These are phyloP conservation scores for Amphiduros pacificus DNA, from an alignment of 2,888 invertebrate genomes.

Conservation along the genomic window DNA sequence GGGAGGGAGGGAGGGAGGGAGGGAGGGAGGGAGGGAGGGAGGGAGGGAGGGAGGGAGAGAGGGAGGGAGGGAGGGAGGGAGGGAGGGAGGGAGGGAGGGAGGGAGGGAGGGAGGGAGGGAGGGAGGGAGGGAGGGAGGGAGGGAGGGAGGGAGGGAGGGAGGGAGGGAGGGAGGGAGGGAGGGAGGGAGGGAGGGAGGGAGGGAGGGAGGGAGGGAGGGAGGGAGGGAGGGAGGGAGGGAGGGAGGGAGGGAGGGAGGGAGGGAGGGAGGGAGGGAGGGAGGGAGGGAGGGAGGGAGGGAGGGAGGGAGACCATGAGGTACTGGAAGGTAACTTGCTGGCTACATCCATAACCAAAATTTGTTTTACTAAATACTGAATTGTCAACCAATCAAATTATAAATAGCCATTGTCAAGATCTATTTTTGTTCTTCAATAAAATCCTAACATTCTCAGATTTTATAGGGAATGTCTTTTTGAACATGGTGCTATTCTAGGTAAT, in stretches of 20 bases:
- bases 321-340: too few species aligned
- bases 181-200: slow-evolving; percentile 11
- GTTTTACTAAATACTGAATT: too few species aligned
- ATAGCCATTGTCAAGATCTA: too few species aligned
- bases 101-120: slow-evolving; percentile 15
- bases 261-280: slow-evolving; percentile 14
- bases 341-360: too few species aligned
- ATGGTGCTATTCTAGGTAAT: too few species aligned
- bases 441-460: background rate
- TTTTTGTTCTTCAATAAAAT: too few species aligned
- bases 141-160: slow-evolving; percentile 9
- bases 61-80: slow-evolving; percentile 17
- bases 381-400: too few species aligned
- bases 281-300: slow-evolving; percentile 12
- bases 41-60: slow-evolving; percentile 16
- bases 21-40: slow-evolving; percentile 17
- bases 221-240: slow-evolving; percentile 7
- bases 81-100: slow-evolving; percentile 17
- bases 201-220: slow-evolving; percentile 2
- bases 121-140: slow-evolving; percentile 15
- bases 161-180: slow-evolving; percentile 9
- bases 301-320: too few species aligned
- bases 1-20: slow-evolving; percentile 16
- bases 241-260: slow-evolving; percentile 9
- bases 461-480: background rate